Base-by-base conservation (phyloP, 2,888 invertebrate species). In the Platycheirus rosarum region DNA sequence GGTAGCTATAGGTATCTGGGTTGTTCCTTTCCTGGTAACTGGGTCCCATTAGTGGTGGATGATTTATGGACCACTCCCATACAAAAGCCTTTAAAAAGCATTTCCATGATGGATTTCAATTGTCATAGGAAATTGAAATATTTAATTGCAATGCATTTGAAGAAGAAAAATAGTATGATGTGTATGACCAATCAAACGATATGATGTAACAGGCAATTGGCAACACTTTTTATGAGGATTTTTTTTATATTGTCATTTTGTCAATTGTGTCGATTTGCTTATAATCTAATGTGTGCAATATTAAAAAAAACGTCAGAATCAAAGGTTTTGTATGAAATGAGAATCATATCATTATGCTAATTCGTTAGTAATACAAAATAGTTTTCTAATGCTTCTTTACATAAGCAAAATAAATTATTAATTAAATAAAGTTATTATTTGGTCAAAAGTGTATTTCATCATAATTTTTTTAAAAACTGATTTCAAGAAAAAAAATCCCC, bases 51-150 rank as follows among this genome's bases (percentile, higher is more conserved):
- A 86, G 48, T 65, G 85, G 85, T 42, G 86, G 85, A 85, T 86
- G 87, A 85, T 75, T 87, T 60, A 86, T 84, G 44, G 87, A 85
- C 86, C 86, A 87, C 80, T 87, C 86, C 86, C 86, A 87, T 79
- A 85, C 70, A 84, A 86, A 75, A 74, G 85, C 85, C 86, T 87
- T 80, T 74, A 84, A 86, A 85, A 84, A 85, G 82, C 70, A 71
- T 49, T 51, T 70, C n/a, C n/a, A n/a, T 46, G 29, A 48, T 78
- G 73, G 35, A 73, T 84, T 84, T 84, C 66, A 73, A 78, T 73
- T 84, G 66, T 73, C 73, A 76, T 77, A 76, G 49, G 66, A 71
- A 68, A 69, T 53, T 76, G 70, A 82, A 76, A 62, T 48, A 37
- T 69, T 14, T 44, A 7, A 8, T 8, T 60, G 60, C 60, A 60